Base-by-base conservation (phyloP, 2,113 vertebrate genomes). In the Mugil cephalus region DNA sequence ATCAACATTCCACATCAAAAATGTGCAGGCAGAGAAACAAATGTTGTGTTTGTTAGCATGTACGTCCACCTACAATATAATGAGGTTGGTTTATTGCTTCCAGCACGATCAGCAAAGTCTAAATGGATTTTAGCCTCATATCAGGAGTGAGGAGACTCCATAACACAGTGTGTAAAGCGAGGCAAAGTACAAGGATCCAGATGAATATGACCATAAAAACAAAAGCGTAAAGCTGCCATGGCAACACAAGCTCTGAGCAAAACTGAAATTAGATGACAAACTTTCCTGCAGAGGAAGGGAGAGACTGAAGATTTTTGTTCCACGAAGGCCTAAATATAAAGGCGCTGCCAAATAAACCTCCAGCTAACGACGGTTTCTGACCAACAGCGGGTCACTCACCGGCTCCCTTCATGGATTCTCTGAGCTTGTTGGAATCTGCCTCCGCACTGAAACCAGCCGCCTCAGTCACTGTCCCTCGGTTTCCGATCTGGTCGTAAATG, bases 341-440 rank as follows among this genome's bases (percentile, higher is more conserved):
- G 39, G 54, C 63, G 43, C 7, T 2, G 55, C 36, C 1, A 35
- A 51, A 54, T 5, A 21, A 67, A 30, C 48, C 38, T 72, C 65
- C 47, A 64, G 47, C 19, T 38, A n/a, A 62, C 56, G 55, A 34
- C 30, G 54, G 8, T 56, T 50, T 71, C 21, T 62, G 67, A 10
- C 17, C 6, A 51, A 36, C 12, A 52, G 13, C 6, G 11, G 17
- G 15, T 74, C 68, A 87, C 97, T 96, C 80, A 99, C 98, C 98
- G 0, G 93, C 13, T 52, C 98, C 98, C 83, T 99, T 99, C 98
- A 99, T 99, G 74, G 97, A 96, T 58, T 83, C 94, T 79, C 95
- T 90, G 13, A 99, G 93, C 7, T 69, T 91, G 66, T 96, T 90
- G 34, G 88, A 94, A 79, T 99, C 97, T 1, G 95, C 89, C 0